Base-by-base conservation (phyloP, 2,797 vertebrate genomes). In the Apogon talboti region DNA sequence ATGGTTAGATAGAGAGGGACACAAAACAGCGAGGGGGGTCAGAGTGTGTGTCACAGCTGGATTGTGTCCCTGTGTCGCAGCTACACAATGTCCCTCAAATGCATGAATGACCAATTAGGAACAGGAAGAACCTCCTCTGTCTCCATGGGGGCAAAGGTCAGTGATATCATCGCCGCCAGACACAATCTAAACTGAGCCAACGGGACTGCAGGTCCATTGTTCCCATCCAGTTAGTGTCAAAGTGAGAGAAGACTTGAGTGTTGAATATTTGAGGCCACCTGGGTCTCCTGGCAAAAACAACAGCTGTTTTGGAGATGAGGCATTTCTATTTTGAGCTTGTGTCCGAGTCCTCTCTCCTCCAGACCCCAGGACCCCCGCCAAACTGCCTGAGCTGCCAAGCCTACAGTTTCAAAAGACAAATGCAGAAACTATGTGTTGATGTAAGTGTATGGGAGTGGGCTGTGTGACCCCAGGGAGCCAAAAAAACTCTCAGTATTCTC, bases 241-340 rank as follows among this genome's bases (percentile, higher is more conserved):
- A 18, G 10, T 60, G 38, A 61, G 57, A 62, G 49, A 49, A 46
- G 56, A 46, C 30, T 64, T 71, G 69, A 73, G 73, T 67, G 74
- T 80, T 68, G 79, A 87, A 90, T 89, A 86, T 88, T 81, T 78
- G 51, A 83, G 82, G 95, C 95, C 97, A 98, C 95, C 96, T 98
- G 97, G 94, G 93, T 89, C 92, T 89, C 91, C 65, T 97, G 96
- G 96, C 94, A 87, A 95, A 97, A 99, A 98, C 96, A 98, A 96
- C 92, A 94, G 92, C 95, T 98, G 95, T 92, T 95, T 96, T 82
- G 70, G 92, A 90, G 93, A 96, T 96, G 95, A 96, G 94, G 89
- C 92, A 91, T 91, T 93, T 96, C 95, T 97, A 96, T 96, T 96
- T 96, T 95, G 92, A 92, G 95, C 93, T 74, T 88, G 83, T 84